Evolutionary conservation across 2,113 vertebrate species (phyloP).

Genomic region (Seriola rivoliana): DNA sequence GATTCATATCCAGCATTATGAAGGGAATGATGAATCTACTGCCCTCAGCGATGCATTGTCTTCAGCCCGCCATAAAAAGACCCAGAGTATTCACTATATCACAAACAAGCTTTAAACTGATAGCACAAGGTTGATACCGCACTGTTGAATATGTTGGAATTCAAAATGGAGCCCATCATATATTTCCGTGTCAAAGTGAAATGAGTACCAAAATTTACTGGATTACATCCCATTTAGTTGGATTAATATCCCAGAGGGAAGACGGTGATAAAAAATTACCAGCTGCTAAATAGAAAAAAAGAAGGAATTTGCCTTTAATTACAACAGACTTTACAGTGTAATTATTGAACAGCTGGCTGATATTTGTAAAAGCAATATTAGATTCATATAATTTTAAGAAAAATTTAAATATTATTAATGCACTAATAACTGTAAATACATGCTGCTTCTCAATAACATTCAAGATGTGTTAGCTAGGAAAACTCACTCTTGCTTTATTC

Average conservation of each 20-base stretch:
- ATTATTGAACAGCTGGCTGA: not conserved
- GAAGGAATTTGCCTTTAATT: not conserved
- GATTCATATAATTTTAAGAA: not conserved
- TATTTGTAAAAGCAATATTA: not conserved
- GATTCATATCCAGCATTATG: conserved; percentile 72
- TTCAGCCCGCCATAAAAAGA: conserved; percentile 24
- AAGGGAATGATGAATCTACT: conserved; percentile 71
- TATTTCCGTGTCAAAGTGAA: not conserved
- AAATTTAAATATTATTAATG: no score
- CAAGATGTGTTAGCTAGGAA: not conserved
- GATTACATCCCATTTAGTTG: conserved; percentile 19
- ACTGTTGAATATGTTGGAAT: not conserved
- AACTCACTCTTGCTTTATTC: no score
- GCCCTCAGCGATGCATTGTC: conserved; percentile 61
- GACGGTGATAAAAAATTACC: conserved; percentile 6
- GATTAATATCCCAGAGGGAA: conserved; percentile 20
- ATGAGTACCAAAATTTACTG: not conserved
- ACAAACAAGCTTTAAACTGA: conserved; percentile 46
- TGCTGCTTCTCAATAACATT: not conserved
- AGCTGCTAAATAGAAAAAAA: conserved; percentile 5
- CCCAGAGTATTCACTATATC: conserved; percentile 42
- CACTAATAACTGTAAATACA: no score
- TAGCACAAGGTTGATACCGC: not conserved
- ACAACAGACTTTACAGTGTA: not conserved
- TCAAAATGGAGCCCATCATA: not conserved